These are phyloP conservation scores for Xiphorhynchus elegans DNA, from an alignment of 2,113 vertebrate species.

Conservation along the genomic window DNA sequence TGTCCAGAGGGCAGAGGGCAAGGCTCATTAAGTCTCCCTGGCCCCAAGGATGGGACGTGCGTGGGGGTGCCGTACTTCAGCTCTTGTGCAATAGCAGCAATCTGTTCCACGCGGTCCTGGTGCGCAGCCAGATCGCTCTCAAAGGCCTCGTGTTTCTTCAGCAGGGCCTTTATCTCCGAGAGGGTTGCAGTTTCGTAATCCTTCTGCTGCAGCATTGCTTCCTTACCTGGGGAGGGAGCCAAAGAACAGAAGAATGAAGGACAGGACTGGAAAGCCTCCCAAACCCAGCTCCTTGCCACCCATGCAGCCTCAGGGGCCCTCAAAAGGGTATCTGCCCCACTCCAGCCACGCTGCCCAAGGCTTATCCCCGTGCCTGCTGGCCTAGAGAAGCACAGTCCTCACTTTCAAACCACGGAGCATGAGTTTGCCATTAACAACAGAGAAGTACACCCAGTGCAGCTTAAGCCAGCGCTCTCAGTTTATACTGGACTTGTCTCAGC, in stretches of 20 bases:
- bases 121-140: slow-evolving; percentile 98
- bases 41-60: neutral
- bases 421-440: neutral
- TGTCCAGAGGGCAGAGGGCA: slow-evolving; percentile 6
- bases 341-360: neutral
- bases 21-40: neutral
- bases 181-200: slow-evolving; percentile 94
- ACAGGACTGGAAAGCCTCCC: neutral
- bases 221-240: slow-evolving; percentile 85
- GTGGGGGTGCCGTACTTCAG: slow-evolving; percentile 83
- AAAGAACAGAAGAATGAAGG: slow-evolving; percentile 42
- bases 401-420: neutral
- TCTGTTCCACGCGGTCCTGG: slow-evolving; percentile 98
- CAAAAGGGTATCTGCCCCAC: neutral
- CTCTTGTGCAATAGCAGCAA: slow-evolving; percentile 97
- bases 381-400: neutral
- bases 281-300: rapidly evolving
- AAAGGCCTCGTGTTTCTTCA: slow-evolving; percentile 98
- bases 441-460: neutral
- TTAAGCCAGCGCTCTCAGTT: neutral
- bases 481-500: neutral
- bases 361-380: neutral
- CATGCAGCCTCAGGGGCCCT: neutral
- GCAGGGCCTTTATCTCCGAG: slow-evolving; percentile 95
- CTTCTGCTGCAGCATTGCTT: slow-evolving; percentile 89